Base-by-base conservation (phyloP, 2,113 vertebrate species). In the Ursus arctos region DNA sequence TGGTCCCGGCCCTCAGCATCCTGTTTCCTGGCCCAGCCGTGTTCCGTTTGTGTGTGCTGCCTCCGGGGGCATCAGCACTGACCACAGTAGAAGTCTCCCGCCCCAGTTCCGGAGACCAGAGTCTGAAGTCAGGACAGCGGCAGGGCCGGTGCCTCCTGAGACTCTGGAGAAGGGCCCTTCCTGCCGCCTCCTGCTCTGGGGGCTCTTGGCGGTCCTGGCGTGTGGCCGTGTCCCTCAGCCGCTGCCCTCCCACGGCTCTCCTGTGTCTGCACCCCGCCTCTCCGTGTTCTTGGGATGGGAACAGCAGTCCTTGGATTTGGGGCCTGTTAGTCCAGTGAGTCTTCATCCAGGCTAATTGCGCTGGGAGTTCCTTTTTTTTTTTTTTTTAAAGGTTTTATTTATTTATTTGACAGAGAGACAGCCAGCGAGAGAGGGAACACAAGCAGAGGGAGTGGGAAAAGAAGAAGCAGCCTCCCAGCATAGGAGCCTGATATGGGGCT, bases 321-420 rank as follows among this genome's bases (percentile, higher is more conserved):
- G n/a, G 82, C 18, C n/a, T 16, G 14, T 14, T 2, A 11, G 7
- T 31, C 63, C 47, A 7, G 8, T 1, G 31, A 33, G n/a, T 0
- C n/a, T n/a, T 18, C 47, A 2, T 33, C n/a, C 40, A 7, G 33
- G 59, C n/a, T 8, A 0, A 4, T 26, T 5, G 67, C 4, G 2
- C 2, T 28, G 9, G 33, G 16, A n/a, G 33, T 21, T 21, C 55
- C 55, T 57, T 57, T 21, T 57, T 19, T 57, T 57, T 57, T 55
- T 55, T 55, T 18, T 4, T 36, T 36, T 36, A 16, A 53, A 53
- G 51, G 12, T 53, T 53, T 53, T 53, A 53, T 53, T 53, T 53
- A 53, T 53, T 53, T 53, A 53, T 43, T 11, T 53, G 43, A 43
- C 43, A 43, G 43, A 43, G 43, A 43, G 43, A 43, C 43, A 43